Evolutionary conservation across 1,140 invertebrate genomes (phyloP).

Genomic region (Hyles euphorbiae): DNA sequence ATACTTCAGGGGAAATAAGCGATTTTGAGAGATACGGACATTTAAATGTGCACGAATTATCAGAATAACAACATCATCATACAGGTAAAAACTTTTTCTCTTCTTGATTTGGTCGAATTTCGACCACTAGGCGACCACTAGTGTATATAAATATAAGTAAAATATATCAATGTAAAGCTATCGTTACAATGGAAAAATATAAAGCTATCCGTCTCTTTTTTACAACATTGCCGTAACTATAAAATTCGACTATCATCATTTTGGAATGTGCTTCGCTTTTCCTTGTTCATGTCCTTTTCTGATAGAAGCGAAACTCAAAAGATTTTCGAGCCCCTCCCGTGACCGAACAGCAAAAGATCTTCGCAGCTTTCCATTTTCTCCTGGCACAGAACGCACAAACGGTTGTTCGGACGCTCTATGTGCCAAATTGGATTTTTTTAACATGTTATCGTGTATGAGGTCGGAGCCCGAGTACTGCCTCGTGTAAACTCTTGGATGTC

Average conservation of each 20-base stretch:
- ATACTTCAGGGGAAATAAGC: too few species aligned
- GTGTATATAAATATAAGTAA: too few species aligned
- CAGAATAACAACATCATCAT: too few species aligned
- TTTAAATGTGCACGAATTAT: too few species aligned
- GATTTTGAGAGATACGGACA: too few species aligned
- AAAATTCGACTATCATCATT: conserved; percentile 8
- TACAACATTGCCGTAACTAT: background rate
- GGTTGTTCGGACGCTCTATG: conserved; percentile 45
- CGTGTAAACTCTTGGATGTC: conserved; percentile 31
- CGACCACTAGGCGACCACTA: too few species aligned
- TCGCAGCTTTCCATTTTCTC: conserved; percentile 55
- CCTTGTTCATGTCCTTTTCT: conserved; percentile 44
- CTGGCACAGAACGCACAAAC: conserved; percentile 39
- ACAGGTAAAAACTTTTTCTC: too few species aligned
- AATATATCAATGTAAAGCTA: too few species aligned
- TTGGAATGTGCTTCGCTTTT: conserved; percentile 44
- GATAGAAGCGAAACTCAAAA: conserved; percentile 49
- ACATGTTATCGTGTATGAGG: conserved; percentile 14
- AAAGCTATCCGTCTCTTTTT: too few species aligned
- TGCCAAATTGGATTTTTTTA: conserved; percentile 28
- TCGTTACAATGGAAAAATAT: too few species aligned
- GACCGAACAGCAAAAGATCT: conserved; percentile 64
- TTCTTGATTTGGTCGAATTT: too few species aligned
- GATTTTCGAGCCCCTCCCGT: conserved; percentile 61
- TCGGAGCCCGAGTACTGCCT: conserved; percentile 44